Percentiles rank a stretch among this genome's conserved stretches.
phyloP scores from a whole-genome alignment of 1,140 invertebrate species.

The Philopotamus ludificatus region DNA sequence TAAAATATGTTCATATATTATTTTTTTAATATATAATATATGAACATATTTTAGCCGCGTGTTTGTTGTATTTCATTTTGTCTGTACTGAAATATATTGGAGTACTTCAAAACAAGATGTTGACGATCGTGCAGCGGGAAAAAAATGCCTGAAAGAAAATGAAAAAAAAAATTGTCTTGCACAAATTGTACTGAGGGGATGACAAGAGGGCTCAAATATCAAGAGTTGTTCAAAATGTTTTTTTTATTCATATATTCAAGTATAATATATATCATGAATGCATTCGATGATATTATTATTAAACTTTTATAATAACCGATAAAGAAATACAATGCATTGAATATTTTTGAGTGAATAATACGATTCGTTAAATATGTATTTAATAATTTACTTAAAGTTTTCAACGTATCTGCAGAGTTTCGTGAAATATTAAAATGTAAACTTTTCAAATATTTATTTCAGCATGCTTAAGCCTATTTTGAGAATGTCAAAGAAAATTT shows the following conservation, averaged over 20 bases:
- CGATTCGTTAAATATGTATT: background rate
- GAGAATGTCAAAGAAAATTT: too few species aligned
- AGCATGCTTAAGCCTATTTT: too few species aligned
- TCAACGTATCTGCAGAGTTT: too few species aligned
- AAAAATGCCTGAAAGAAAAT: conserved; percentile 5
- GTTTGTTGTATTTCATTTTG: background rate
- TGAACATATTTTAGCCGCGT: too few species aligned
- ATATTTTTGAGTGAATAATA: background rate
- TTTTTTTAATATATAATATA: too few species aligned
- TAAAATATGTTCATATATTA: background rate
- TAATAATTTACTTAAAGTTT: too few species aligned
- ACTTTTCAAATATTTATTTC: too few species aligned
- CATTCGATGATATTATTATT: too few species aligned
- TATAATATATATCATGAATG: too few species aligned
- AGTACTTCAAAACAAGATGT: conserved; percentile 6
- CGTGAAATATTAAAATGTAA: too few species aligned
- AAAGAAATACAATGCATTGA: too few species aligned
- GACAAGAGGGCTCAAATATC: conserved; percentile 8
- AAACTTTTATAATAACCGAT: too few species aligned
- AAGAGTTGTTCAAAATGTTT: background rate
- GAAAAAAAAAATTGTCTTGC: conserved; percentile 11
- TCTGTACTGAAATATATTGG: background rate
- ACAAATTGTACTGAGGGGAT: conserved; percentile 18
- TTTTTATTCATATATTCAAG: background rate
- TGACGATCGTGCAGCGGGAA: conserved; percentile 21